Conservation (phyloP, 2,113 vertebrate genomes). For the Zingel zingel region DNA sequence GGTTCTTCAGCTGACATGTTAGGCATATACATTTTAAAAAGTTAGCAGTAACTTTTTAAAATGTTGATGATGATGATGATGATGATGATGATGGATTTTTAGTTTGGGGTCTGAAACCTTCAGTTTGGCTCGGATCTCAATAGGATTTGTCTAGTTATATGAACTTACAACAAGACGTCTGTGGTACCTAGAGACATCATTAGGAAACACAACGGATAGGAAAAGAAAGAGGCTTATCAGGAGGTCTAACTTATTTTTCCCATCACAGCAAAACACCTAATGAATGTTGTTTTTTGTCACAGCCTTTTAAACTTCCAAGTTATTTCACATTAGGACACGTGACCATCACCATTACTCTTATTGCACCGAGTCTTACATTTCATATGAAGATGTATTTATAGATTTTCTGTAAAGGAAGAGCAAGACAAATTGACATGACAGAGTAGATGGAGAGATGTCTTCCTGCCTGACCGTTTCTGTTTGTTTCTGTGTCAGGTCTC, state of each 20-base stretch:
- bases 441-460: background rate
- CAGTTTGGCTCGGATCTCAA: background rate
- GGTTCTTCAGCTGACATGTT: background rate
- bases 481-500: constrained; percentile 86
- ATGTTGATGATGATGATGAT: background rate
- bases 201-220: background rate
- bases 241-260: background rate
- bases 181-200: constrained; percentile 27
- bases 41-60: constrained; percentile 1
- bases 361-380: background rate
- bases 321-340: background rate
- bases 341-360: background rate
- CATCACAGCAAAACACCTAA: background rate
- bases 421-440: background rate
- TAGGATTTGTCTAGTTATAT: background rate
- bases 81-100: background rate
- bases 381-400: constrained; percentile 1
- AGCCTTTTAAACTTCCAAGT: background rate
- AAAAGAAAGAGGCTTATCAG: background rate
- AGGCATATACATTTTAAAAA: background rate
- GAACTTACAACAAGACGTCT: background rate
- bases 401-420: background rate
- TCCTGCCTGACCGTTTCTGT: background rate
- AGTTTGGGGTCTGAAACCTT: constrained; percentile 6
- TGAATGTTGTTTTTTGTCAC: background rate